A percentile compares a stretch with the other conserved stretches of the same genome.
phyloP scores from a whole-genome alignment of 2,113 vertebrate genomes.

The Brachyhypopomus occidentalis region DNA sequence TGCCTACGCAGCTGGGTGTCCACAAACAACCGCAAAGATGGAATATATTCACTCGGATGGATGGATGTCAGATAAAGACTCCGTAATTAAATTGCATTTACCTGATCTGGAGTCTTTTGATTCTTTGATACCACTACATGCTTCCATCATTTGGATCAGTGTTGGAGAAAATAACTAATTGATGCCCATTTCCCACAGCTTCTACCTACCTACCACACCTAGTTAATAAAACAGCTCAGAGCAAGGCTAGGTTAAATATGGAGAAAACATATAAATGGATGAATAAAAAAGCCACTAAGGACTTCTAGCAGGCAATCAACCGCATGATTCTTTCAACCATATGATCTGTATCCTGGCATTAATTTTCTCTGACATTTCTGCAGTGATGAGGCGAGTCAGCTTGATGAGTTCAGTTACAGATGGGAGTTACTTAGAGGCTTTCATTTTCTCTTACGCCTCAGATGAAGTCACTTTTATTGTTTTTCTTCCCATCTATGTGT shows the following conservation, averaged over 20 bases:
- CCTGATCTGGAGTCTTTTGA: background rate
- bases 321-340: conserved; percentile 31
- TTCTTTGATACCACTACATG: background rate
- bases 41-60: conserved; percentile 10
- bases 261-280: conserved; percentile 17
- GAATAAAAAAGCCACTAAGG: conserved; percentile 19
- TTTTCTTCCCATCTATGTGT: conserved; percentile 56
- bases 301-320: conserved; percentile 53
- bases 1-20: background rate
- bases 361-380: conserved; percentile 68
- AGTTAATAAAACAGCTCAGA: background rate
- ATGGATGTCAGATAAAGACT: background rate
- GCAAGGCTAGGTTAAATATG: background rate
- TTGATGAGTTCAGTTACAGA: conserved; percentile 69
- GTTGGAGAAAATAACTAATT: background rate
- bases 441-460: conserved; percentile 67
- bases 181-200: background rate
- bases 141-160: background rate
- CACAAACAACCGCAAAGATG: background rate
- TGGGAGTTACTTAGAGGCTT: conserved; percentile 65
- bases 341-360: conserved; percentile 33
- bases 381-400: conserved; percentile 63
- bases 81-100: background rate
- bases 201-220: background rate
- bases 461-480: conserved; percentile 74